Conservation (phyloP, 2,113 vertebrate species). For the Dicaeum eximium region DNA sequence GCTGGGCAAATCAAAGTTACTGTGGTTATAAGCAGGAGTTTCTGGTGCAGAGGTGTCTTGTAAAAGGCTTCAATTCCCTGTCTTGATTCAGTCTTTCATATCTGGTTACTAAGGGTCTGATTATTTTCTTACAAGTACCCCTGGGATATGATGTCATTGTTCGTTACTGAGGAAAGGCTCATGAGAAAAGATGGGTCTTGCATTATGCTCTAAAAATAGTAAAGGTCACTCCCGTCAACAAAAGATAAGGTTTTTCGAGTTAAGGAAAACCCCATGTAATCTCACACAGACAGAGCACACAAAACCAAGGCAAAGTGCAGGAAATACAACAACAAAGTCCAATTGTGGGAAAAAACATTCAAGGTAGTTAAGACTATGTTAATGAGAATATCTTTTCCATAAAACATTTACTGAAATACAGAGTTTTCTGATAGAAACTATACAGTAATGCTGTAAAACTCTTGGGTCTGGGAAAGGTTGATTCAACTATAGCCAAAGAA, state of each 20-base stretch:
- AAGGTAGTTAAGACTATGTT: not conserved
- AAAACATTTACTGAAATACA: not conserved
- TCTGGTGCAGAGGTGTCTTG: not conserved
- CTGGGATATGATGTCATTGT: conserved; percentile 5
- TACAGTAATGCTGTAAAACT: not conserved
- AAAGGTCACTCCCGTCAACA: conserved; percentile 15
- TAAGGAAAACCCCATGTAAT: conserved; percentile 14
- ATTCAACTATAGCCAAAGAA: not conserved
- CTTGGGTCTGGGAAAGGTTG: not conserved
- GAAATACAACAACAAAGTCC: not conserved
- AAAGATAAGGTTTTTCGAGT: conserved; percentile 28
- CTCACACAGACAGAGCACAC: not conserved
- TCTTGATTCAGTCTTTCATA: not conserved
- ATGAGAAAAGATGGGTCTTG: conserved; percentile 22
- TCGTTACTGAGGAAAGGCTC: not conserved
- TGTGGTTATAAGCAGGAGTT: not conserved
- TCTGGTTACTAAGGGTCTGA: not conserved
- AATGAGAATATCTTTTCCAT: not conserved
- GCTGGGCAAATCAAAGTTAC: not conserved
- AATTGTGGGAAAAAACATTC: not conserved
- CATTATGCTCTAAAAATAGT: conserved; percentile 36
- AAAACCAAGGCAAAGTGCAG: not conserved
- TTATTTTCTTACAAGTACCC: not conserved
- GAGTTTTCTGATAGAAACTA: not conserved
- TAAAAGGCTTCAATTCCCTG: not conserved